These are phyloP conservation scores for Anoura caudifer DNA, from an alignment of 2,113 vertebrate genomes.

Conservation along the genomic window DNA sequence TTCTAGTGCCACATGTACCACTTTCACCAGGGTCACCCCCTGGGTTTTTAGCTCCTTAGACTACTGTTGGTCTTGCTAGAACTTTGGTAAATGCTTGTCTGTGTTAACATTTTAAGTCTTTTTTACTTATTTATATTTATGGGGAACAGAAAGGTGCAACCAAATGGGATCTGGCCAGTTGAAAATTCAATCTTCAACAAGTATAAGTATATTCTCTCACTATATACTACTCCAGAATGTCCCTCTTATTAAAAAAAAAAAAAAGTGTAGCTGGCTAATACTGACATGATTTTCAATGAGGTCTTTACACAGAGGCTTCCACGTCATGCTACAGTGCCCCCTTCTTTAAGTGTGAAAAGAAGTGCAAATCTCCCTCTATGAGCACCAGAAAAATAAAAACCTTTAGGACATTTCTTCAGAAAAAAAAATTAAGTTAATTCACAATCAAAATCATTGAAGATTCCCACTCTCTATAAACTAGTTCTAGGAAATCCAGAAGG, in stretches of 20 bases:
- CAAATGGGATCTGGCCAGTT: neutral
- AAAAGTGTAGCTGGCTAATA: neutral
- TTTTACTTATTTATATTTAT: neutral
- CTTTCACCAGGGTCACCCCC: neutral
- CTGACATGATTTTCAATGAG: neutral
- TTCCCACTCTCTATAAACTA: neutral
- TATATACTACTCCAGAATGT: neutral
- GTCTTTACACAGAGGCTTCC: neutral
- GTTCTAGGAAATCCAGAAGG: neutral
- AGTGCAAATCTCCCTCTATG: neutral
- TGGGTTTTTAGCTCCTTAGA: neutral
- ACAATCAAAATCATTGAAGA: neutral
- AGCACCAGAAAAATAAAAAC: neutral
- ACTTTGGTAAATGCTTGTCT: neutral
- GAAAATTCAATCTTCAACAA: constrained; percentile 34
- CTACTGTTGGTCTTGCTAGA: neutral
- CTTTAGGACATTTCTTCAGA: neutral
- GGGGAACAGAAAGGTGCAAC: neutral
- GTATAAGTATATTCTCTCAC: neutral
- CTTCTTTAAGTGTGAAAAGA: neutral
- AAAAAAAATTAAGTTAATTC: neutral
- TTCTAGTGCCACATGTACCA: neutral
- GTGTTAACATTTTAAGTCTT: neutral
- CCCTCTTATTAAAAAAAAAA: neutral
- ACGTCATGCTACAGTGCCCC: neutral